A percentile compares a stretch with the other conserved stretches of the same genome.
phyloP scores from a whole-genome alignment of 1,140 invertebrate genomes.

The Pseudomyrmex pallidus region DNA sequence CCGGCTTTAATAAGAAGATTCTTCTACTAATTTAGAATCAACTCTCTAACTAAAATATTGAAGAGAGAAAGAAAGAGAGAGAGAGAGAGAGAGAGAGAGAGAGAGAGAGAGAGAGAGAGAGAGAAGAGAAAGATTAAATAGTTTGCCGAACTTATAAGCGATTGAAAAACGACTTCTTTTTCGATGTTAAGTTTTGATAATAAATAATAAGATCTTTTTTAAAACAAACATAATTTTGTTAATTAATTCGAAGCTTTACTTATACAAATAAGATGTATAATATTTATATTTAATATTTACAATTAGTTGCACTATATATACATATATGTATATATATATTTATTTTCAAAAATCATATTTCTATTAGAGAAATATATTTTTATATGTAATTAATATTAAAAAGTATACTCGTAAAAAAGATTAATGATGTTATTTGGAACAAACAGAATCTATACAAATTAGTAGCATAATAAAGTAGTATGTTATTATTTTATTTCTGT shows the following conservation, averaged over 20 bases:
- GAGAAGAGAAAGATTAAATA: background rate
- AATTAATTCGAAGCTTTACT: constrained; percentile 19
- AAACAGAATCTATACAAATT: background rate
- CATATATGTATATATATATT: no score
- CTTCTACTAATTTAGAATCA: background rate
- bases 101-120: background rate
- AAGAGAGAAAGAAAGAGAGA: background rate
- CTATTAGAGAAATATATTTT: no score
- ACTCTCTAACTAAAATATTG: background rate
- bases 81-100: no score
- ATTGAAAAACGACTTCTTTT: background rate
- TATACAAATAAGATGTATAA: no score
- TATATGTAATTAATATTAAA: constrained; percentile 15
- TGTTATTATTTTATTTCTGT: background rate
- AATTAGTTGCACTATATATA: no score
- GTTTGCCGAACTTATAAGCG: background rate
- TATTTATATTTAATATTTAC: no score
- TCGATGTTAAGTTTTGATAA: background rate
- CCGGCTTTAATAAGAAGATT: background rate
- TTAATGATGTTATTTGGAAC: background rate
- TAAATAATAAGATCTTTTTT: constrained; percentile 18
- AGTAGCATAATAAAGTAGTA: background rate
- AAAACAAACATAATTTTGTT: background rate
- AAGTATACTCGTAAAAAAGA: background rate
- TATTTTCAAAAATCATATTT: no score